Evolutionary conservation across 2,797 vertebrate species (phyloP).

Genomic region (Thripadectes ignobilis): DNA sequence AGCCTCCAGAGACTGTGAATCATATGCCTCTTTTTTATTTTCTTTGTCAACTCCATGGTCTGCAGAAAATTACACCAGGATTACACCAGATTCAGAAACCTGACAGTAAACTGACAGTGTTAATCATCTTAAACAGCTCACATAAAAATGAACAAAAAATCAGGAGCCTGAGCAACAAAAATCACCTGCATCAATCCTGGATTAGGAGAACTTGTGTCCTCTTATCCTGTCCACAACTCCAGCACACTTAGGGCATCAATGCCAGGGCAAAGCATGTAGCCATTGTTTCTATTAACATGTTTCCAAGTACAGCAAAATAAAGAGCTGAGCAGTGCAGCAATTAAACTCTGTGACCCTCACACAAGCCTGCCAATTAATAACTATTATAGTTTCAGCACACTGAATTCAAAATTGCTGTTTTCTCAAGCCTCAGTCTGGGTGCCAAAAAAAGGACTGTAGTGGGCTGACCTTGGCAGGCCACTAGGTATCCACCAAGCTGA

Average conservation of each 20-base stretch:
- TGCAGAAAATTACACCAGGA: neutral
- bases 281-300: neutral
- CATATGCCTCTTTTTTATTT: too few species aligned
- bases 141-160: neutral
- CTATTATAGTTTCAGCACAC: neutral
- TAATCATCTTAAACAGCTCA: neutral
- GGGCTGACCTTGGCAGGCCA: neutral
- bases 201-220: neutral
- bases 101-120: neutral
- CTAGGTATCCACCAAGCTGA: neutral
- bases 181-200: fast-evolving
- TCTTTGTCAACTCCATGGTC: too few species aligned
- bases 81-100: neutral
- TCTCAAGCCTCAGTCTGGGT: neutral
- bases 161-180: neutral
- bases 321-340: neutral
- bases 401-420: neutral
- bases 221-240: neutral
- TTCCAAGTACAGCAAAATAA: neutral
- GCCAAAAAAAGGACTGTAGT: neutral
- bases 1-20: too few species aligned
- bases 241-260: neutral
- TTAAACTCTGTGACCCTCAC: neutral
- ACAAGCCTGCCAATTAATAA: neutral
- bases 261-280: neutral